These are phyloP conservation scores for Steinernema carpocapsae DNA, from an alignment of 2,888 invertebrate species.

Conservation along the genomic window DNA sequence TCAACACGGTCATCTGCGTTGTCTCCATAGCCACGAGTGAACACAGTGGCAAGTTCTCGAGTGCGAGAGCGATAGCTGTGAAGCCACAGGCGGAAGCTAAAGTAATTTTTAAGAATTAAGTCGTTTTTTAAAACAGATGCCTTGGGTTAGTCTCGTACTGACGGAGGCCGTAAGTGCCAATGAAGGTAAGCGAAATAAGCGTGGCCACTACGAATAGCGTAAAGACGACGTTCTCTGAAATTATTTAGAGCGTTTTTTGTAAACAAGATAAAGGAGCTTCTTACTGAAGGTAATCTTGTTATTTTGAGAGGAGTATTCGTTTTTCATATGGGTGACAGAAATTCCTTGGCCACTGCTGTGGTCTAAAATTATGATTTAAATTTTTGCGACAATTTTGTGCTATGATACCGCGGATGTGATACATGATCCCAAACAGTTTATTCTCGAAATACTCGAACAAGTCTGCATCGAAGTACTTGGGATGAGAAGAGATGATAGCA, in stretches of 20 bases:
- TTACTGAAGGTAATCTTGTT: neutral
- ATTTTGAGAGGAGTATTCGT: neutral
- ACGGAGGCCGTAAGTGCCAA: slow-evolving; percentile 15
- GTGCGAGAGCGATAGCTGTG: slow-evolving; percentile 6
- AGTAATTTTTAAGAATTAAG: neutral
- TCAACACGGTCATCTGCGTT: neutral
- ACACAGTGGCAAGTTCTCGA: neutral
- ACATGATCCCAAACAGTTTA: neutral
- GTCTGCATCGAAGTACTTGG: neutral
- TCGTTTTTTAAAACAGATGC: neutral
- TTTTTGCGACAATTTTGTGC: neutral
- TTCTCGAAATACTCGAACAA: neutral
- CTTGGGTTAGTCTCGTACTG: slow-evolving; percentile 18
- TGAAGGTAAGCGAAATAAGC: neutral
- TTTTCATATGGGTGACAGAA: neutral
- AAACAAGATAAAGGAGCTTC: neutral
- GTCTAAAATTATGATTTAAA: neutral
- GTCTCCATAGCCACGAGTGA: neutral
- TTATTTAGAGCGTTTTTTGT: neutral
- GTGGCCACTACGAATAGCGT: neutral
- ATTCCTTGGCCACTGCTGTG: neutral
- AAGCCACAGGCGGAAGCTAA: slow-evolving; percentile 25
- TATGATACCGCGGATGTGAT: neutral
- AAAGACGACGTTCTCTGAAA: neutral
- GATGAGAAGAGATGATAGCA: neutral